Conservation (phyloP, 1,140 invertebrate species). For the Bombyx mandarina region DNA sequence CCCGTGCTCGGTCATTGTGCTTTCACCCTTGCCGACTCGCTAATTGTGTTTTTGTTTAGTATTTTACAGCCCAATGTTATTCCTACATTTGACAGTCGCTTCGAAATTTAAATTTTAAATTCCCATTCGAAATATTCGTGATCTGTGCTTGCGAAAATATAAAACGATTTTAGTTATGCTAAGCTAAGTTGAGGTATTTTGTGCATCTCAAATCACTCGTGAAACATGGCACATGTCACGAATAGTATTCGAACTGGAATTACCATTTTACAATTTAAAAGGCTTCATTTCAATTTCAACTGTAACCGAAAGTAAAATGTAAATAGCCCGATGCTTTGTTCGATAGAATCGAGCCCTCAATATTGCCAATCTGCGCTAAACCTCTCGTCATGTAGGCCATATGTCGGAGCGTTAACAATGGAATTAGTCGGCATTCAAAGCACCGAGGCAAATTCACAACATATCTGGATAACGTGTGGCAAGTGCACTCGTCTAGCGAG, state of each 20-base stretch:
- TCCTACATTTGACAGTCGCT: slow-evolving; percentile 18
- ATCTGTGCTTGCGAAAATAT: no score
- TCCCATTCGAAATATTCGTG: no score
- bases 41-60: slow-evolving; percentile 62
- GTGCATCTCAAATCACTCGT: no score
- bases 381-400: slow-evolving; percentile 54
- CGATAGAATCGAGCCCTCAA: slow-evolving; percentile 21
- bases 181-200: no score
- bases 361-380: slow-evolving; percentile 51
- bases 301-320: slow-evolving; percentile 3
- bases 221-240: no score
- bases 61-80: slow-evolving; percentile 37
- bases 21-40: slow-evolving; percentile 21
- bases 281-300: not conserved
- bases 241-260: no score
- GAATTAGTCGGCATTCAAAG: slow-evolving; percentile 69
- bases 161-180: no score
- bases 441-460: slow-evolving; percentile 54
- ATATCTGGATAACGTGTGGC: slow-evolving; percentile 60
- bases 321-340: slow-evolving; percentile 1
- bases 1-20: slow-evolving; percentile 32
- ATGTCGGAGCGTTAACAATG: slow-evolving; percentile 59
- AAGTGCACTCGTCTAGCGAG: slow-evolving; percentile 60
- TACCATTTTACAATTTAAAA: not conserved
- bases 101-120: no score